These are phyloP conservation scores for Cephalopholis sonnerati DNA, from an alignment of 2,113 vertebrate genomes.

Conservation along the genomic window DNA sequence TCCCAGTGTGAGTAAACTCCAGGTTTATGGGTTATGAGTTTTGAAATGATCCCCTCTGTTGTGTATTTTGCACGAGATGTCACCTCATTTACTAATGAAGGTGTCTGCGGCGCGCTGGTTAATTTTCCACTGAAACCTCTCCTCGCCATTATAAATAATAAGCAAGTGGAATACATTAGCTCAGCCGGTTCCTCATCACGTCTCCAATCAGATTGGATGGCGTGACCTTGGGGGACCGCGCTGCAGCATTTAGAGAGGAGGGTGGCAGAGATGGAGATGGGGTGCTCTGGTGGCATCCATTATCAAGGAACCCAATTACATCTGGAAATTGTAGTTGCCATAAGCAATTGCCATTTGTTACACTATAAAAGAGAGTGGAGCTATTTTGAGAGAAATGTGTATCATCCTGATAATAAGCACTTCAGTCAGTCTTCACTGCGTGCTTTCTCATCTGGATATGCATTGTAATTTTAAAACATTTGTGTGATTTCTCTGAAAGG, in stretches of 20 bases:
- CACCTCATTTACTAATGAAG: conserved; percentile 63
- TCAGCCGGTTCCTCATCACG: conserved; percentile 39
- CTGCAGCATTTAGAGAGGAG: conserved; percentile 63
- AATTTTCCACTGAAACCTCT: conserved; percentile 51
- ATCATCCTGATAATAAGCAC: conserved; percentile 26
- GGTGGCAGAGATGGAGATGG: conserved; percentile 42
- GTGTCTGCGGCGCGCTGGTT: conserved; percentile 38
- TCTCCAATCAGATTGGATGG: conserved; percentile 60
- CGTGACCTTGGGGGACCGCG: conserved; percentile 71
- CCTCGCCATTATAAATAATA: conserved; percentile 71
- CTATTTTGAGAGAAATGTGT: conserved; percentile 33
- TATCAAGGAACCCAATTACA: conserved; percentile 59
- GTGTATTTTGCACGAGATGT: conserved; percentile 37
- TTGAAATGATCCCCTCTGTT: conserved; percentile 29
- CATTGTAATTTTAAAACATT: conserved; percentile 24
- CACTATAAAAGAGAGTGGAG: neutral
- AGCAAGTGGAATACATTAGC: conserved; percentile 71
- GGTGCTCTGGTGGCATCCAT: conserved; percentile 43
- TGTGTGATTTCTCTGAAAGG: conserved; percentile 25
- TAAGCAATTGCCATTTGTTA: conserved; percentile 41
- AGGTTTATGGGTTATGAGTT: conserved; percentile 39
- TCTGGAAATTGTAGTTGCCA: conserved; percentile 41
- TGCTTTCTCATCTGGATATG: conserved; percentile 9
- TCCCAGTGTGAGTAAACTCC: conserved; percentile 29
- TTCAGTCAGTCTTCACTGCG: neutral